Conservation (phyloP, 2,797 vertebrate species). For the Sebastolobus altivelis region DNA sequence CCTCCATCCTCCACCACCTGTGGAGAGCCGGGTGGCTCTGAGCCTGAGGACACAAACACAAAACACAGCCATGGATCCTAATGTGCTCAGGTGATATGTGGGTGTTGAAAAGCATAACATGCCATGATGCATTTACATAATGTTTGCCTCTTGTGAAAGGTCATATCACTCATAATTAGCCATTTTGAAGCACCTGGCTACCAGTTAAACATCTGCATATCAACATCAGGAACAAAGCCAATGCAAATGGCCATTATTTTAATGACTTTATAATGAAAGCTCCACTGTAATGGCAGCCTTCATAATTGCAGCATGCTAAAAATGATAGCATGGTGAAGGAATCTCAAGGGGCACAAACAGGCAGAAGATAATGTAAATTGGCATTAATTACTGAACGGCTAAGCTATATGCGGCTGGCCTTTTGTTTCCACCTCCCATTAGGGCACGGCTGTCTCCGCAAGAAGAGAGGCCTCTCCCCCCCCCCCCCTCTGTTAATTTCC, state of each 20-base stretch:
- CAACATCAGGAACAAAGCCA: slow-evolving; percentile 16
- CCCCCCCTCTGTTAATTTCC: slow-evolving; percentile 55
- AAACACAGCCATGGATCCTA: not conserved
- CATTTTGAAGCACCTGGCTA: slow-evolving; percentile 10
- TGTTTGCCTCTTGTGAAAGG: not conserved
- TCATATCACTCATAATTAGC: not conserved
- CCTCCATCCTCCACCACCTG: slow-evolving; percentile 89
- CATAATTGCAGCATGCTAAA: slow-evolving; percentile 25
- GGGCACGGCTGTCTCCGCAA: slow-evolving; percentile 55
- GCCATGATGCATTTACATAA: not conserved
- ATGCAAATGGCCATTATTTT: slow-evolving; percentile 9
- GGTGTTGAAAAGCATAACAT: not conserved
- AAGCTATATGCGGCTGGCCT: slow-evolving; percentile 50
- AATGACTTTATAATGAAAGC: slow-evolving; percentile 40
- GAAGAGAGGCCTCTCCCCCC: slow-evolving; percentile 72
- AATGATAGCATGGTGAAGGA: slow-evolving; percentile 21
- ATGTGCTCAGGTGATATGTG: not conserved
- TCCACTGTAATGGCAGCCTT: slow-evolving; percentile 41
- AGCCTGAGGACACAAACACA: slow-evolving; percentile 71
- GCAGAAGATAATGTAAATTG: slow-evolving; percentile 42
- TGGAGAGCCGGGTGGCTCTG: slow-evolving; percentile 86
- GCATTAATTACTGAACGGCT: slow-evolving; percentile 58
- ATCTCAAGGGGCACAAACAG: slow-evolving; percentile 13
- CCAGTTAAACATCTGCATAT: slow-evolving; percentile 18
- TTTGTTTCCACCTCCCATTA: slow-evolving; percentile 73